Evolutionary conservation across 2,888 invertebrate species (phyloP), one percentile per base, ranked within the genome.

Genomic region (Pristionchus mayeri): DNA sequence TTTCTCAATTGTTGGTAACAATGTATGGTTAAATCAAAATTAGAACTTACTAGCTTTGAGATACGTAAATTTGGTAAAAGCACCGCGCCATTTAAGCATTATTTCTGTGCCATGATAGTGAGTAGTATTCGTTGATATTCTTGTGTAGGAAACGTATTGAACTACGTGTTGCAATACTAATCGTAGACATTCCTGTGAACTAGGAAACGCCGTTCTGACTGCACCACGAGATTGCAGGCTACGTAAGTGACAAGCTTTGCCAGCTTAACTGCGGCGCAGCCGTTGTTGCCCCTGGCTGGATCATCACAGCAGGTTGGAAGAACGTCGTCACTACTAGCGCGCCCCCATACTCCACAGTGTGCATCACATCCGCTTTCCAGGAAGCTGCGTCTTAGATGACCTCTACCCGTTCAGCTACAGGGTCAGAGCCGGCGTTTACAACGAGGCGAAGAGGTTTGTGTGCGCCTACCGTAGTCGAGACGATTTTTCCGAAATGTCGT

Each of bases 401-500:
- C 40, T 54, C 37, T 76, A 86, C 54, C 13, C 44, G 18, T 37
- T 27, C 18, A 54, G 54, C 37, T 88, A 85, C 84, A 52, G 48
- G 24, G 85, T 87, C 76, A 87, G 88, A 54, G 82, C 84, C 11
- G 87, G 87, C n/a, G 87, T 87, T 50, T 87, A 78, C 81, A 44
- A 86, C 30, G 86, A 87, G 60, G 52, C 37, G 27, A 21, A 21
- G 11, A 76, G 60, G 85, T 78, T 3, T 18, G 81, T 85, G 40
- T 37, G 79, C 18, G 57, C 2, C 21, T 54, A 37, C 0, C 18
- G 37, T 75, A 24, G 11, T 21, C 50, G 50, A 50, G 52, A 21
- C 13, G 21, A 52, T 21, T 75, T 27, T 27, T 75, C 3, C 40
- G 16, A 30, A n/a, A 37, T 27, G 24, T 30, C 63, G 2, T n/a